Percentiles rank a stretch among this genome's conserved stretches.
phyloP scores from a whole-genome alignment of 2,888 invertebrate species.

The Scelioninae gen. 2 region DNA sequence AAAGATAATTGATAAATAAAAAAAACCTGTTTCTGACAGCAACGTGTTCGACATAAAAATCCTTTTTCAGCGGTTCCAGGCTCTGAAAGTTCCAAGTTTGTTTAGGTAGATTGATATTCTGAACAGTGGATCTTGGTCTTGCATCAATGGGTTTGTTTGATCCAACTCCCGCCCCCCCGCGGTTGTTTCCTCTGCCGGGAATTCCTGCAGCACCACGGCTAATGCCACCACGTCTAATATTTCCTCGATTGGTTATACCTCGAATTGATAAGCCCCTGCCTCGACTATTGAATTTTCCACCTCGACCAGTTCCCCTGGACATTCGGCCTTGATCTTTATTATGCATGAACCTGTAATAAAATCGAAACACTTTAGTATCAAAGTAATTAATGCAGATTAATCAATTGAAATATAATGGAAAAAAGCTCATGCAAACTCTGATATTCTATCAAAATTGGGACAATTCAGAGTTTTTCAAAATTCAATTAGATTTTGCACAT shows the following conservation, averaged over 20 bases:
- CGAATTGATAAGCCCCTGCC: conserved; percentile 64
- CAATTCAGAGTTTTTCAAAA: too few species aligned
- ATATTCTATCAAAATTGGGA: too few species aligned
- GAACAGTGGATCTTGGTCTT: conserved; percentile 68
- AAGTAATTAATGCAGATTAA: neutral
- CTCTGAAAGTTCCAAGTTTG: conserved; percentile 78
- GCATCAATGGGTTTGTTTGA: conserved; percentile 42
- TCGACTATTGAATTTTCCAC: conserved; percentile 64
- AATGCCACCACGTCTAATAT: conserved; percentile 57
- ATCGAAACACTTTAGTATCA: neutral
- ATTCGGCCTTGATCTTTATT: conserved; percentile 60
- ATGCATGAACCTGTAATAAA: conserved; percentile 23
- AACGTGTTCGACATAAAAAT: conserved; percentile 87
- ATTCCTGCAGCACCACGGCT: conserved; percentile 74
- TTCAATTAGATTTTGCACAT: too few species aligned
- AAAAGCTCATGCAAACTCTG: too few species aligned
- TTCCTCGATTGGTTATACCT: conserved; percentile 52
- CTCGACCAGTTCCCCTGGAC: conserved; percentile 67
- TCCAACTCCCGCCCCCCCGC: conserved; percentile 60
- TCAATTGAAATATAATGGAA: too few species aligned
- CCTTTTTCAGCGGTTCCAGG: conserved; percentile 84
- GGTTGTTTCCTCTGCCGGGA: conserved; percentile 63
- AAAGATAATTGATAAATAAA: neutral
- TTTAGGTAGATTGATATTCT: conserved; percentile 76
- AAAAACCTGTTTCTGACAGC: conserved; percentile 77